Evolutionary conservation across 2,888 invertebrate genomes (phyloP).

Genomic region (Oligia fasciuncula): DNA sequence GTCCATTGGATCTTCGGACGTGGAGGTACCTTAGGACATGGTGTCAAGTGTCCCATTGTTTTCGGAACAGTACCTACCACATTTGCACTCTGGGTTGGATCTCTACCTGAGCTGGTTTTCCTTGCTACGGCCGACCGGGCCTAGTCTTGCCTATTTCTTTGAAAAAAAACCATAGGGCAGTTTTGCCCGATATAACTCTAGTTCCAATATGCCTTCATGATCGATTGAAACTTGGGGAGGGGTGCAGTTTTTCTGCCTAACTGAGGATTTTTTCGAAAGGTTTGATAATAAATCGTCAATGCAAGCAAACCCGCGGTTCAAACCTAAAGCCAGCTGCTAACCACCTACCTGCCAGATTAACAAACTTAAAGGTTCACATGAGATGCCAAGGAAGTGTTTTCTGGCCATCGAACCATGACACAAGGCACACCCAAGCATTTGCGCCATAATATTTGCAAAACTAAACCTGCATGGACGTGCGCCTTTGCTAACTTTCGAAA

Average conservation of each 20-base stretch:
- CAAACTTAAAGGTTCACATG: slow-evolving; percentile 83
- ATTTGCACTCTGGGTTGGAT: too few relatives aligned
- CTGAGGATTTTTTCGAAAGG: neutral
- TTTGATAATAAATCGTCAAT: neutral
- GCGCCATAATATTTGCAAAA: slow-evolving; percentile 86
- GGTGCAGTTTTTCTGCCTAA: neutral
- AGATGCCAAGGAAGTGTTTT: slow-evolving; percentile 79
- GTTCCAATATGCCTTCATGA: neutral
- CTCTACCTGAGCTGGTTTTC: too few relatives aligned
- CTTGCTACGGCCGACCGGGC: too few relatives aligned
- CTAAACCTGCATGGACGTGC: slow-evolving; percentile 81
- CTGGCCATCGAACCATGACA: slow-evolving; percentile 79
- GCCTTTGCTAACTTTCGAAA: slow-evolving; percentile 66
- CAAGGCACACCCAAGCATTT: slow-evolving; percentile 83
- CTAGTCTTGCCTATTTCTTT: too few relatives aligned
- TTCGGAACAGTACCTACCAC: too few relatives aligned
- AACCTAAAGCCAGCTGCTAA: slow-evolving; percentile 14
- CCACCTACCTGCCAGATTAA: slow-evolving; percentile 72
- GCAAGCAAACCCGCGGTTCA: slow-evolving; percentile 35
- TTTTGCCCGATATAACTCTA: neutral
- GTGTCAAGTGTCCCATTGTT: too few relatives aligned
- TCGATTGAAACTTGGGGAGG: neutral
- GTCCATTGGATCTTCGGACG: too few relatives aligned
- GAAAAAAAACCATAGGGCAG: neutral
- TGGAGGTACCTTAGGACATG: too few relatives aligned